phyloP scores from a whole-genome alignment of 1,140 invertebrate species.

The Acromyrmex heyeri region DNA sequence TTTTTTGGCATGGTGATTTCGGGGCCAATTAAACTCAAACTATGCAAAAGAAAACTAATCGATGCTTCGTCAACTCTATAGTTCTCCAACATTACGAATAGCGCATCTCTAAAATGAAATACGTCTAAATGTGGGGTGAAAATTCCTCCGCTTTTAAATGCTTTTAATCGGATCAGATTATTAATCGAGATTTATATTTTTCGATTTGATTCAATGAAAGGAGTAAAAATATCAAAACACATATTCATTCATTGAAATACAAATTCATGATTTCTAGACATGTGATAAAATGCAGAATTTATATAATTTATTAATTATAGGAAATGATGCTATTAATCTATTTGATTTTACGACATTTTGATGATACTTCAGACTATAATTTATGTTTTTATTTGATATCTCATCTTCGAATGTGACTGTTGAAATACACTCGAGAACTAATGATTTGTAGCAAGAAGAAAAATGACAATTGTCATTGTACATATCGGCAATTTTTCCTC shows the following conservation, averaged over 20 bases:
- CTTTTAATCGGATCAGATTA: background rate
- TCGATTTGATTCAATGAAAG: background rate
- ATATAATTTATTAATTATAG: background rate
- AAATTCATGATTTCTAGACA: background rate
- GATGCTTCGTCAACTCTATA: background rate
- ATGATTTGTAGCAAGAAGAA: background rate
- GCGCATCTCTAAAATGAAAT: background rate
- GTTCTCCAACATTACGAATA: background rate
- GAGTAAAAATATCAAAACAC: background rate
- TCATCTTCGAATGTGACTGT: background rate
- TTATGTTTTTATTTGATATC: background rate
- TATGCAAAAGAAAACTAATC: slow-evolving; percentile 18
- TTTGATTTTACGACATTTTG: slow-evolving; percentile 8
- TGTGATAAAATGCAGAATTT: background rate
- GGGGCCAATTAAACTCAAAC: slow-evolving; percentile 28
- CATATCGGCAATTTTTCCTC: background rate
- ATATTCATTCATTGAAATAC: background rate
- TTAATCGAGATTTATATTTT: background rate
- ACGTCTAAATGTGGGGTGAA: background rate
- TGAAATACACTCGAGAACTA: background rate
- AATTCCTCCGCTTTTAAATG: background rate
- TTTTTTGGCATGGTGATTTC: slow-evolving; percentile 46
- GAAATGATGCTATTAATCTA: background rate
- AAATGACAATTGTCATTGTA: background rate
- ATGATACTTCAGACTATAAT: background rate